Conservation (phyloP, 1,140 invertebrate species). For the Holcopasites calliopsidis region DNA sequence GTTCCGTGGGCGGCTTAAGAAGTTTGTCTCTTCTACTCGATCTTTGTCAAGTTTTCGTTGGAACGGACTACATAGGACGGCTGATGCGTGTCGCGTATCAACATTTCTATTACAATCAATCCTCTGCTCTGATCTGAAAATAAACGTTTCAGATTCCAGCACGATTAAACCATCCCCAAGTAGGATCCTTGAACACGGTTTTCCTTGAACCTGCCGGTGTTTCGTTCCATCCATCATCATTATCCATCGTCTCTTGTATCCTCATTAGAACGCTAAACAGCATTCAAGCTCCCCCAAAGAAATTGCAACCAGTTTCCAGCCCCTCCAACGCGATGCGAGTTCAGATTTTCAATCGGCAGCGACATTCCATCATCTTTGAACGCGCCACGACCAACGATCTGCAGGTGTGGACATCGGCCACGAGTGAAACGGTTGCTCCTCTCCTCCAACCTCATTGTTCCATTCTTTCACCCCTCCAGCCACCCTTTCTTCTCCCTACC, state of each 20-base stretch:
- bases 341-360: conserved; percentile 33
- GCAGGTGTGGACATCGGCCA: conserved; percentile 60
- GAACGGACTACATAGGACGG: too few relatives aligned
- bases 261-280: conserved; percentile 2
- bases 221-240: conserved; percentile 21
- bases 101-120: not conserved
- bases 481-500: not conserved
- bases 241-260: conserved; percentile 12
- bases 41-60: too few relatives aligned
- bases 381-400: conserved; percentile 22
- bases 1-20: too few relatives aligned
- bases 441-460: conserved; percentile 42
- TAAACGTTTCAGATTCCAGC: not conserved
- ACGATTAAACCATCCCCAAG: too few relatives aligned
- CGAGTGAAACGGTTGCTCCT: conserved; percentile 49
- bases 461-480: not conserved
- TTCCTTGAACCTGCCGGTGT: too few relatives aligned
- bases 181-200: too few relatives aligned
- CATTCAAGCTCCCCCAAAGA: too few relatives aligned
- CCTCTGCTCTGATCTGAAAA: not conserved
- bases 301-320: not conserved
- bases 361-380: conserved; percentile 24
- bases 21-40: not conserved
- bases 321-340: not conserved
- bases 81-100: too few relatives aligned